Evolutionary conservation across 2,888 invertebrate species (phyloP), one percentile per base, ranked within the genome.

Genomic region (Phyto melanocephala): DNA sequence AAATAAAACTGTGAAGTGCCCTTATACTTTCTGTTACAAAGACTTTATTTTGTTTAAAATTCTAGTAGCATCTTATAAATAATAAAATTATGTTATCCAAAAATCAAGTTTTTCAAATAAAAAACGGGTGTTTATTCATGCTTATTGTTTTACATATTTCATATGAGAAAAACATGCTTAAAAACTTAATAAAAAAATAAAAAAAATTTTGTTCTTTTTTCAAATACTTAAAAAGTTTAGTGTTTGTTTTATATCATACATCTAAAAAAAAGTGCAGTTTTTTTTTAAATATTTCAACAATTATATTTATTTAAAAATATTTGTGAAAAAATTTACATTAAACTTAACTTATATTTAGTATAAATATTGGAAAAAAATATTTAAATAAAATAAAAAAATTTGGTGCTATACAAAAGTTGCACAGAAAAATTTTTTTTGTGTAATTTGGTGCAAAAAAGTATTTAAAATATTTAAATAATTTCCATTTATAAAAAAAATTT

Each of bases 331-430:
- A 65, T 70, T 17, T 67, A 82, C 70, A 76, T 71, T 81, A 62
- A 67, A 70, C 54, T 75, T 71, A 72, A 76, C 40, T 76, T 80
- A 76, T 15, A 1, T 47, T 35, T 2, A 40, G 1, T n/a, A 15
- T 52, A 45, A 75, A 37, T n/a, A 22, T 42, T 22, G 8, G 20
- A 77, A 45, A 42, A 50, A n/a, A n/a, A n/a, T n/a, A n/a, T n/a
- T 63, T 13, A 24, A 15, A 45, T 24, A 68, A 50, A 67, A 37
- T 37, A 37, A 37, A 62, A 40, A 63, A 79, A 72, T 70, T 62
- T 80, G 71, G 76, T 83, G 80, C 80, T 83, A 60, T 67, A 72
- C 56, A 81, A 83, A 77, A 78, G 60, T 81, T 65, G 74, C 77
- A 72, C 63, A 67, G 75, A 83, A 76, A 68, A 54, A n/a, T 42